Evolutionary conservation across 2,113 vertebrate genomes (phyloP), one percentile per base, ranked within the genome.

Genomic region (Channa maculata): DNA sequence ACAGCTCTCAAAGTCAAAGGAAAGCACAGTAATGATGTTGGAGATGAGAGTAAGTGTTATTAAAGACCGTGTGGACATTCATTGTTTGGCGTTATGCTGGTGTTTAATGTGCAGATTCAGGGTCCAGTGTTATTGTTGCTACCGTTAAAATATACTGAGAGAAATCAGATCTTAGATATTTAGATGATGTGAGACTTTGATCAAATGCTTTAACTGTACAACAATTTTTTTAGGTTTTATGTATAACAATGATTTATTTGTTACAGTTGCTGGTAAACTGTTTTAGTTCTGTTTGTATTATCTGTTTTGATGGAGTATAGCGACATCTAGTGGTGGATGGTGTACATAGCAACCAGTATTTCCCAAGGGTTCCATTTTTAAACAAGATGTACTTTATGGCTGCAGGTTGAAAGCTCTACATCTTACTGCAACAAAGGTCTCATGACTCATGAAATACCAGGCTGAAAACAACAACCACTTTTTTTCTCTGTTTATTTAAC

Each of bases 191-290:
- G 49, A 55, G 46, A 53, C 43, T 37, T 63, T 50, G 14, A 52
- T 68, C 50, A 70, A 41, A 70, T 45, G 49, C 60, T 70, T 61
- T 13, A 79, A 48, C 59, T 71, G 52, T 70, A 43, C 48, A 66
- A 11, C 79, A 73, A 41, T 85, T 82, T 68, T 58, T 76, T 11
- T 91, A 91, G 90, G 75, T 88, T 33, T 71, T 68, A 57, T 58
- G 12, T 48, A 4, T 6, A 34, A 12, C 38, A 72, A 8, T 53
- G 33, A 72, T 69, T 72, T 80, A 65, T 37, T 50, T 55, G 13
- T 80, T 75, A 92, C 96, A 96, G 96, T 97, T 98, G 95, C 97
- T 95, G 97, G 96, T 95, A 93, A 96, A 97, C 96, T 98, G 95
- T 79, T 92, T 89, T 89, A 75, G 90, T 93, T 91, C 91, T 95